A percentile compares a stretch with the other conserved stretches of the same genome.
These are phyloP conservation scores for Mizuhopecten yessoensis DNA, from an alignment of 1,140 invertebrate genomes.

Conservation along the genomic window DNA sequence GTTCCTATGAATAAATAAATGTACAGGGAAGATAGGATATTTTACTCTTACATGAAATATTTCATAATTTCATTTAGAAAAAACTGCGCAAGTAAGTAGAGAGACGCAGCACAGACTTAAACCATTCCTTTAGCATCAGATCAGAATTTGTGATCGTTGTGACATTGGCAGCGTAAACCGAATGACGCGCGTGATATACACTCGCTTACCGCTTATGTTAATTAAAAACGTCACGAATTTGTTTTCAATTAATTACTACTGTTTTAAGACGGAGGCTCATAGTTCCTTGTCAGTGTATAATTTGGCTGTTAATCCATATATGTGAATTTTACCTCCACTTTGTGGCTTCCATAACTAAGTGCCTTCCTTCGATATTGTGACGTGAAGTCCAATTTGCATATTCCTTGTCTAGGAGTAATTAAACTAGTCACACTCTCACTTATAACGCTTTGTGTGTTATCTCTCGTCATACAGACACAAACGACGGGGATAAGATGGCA, in stretches of 20 bases:
- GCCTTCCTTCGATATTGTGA: not conserved
- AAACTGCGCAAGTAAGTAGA: not conserved
- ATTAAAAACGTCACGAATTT: constrained; percentile 21
- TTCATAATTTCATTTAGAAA: not conserved
- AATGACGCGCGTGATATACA: not conserved
- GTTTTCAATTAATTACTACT: not conserved
- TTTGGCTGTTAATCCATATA: not conserved
- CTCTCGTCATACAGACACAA: not conserved
- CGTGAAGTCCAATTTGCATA: constrained; percentile 18
- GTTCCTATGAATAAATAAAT: no score
- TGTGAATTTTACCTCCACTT: not conserved
- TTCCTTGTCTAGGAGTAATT: not conserved
- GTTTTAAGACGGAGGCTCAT: not conserved
- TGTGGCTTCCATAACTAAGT: not conserved
- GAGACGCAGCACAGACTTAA: no score
- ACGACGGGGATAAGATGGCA: not conserved
- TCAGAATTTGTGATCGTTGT: no score
- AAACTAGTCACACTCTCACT: not conserved
- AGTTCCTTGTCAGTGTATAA: not conserved
- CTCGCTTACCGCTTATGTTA: not conserved
- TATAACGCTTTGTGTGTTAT: constrained; percentile 14
- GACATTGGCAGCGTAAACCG: no score
- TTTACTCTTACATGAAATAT: no score
- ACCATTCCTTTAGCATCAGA: no score
- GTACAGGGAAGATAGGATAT: not conserved